A percentile compares a stretch with the other conserved stretches of the same genome.
These are phyloP conservation scores for Apodemus sylvaticus DNA, from an alignment of 2,113 vertebrate genomes.

Conservation along the genomic window DNA sequence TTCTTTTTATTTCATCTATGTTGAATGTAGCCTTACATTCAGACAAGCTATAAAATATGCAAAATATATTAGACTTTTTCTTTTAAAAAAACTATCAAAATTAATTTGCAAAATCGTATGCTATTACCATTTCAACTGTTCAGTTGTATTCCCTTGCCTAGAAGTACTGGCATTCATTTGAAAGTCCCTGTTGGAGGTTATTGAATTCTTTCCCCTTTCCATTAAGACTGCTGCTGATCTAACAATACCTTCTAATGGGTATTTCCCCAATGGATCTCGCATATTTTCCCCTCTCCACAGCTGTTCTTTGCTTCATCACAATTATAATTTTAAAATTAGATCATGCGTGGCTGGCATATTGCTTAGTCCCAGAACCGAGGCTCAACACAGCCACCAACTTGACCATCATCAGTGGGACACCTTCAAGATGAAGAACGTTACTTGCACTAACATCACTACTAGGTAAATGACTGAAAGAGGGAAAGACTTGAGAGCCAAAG, in stretches of 20 bases:
- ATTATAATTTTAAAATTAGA: neutral
- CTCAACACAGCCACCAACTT: neutral
- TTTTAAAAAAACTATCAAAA: neutral
- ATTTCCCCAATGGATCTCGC: neutral
- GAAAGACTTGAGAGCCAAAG: neutral
- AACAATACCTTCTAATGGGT: neutral
- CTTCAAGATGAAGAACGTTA: neutral
- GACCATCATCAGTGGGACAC: neutral
- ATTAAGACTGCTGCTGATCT: neutral
- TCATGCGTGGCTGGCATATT: neutral
- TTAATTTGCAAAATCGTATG: neutral
- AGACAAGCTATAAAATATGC: neutral
- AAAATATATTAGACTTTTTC: neutral
- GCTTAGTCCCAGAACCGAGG: neutral
- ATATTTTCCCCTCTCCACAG: neutral
- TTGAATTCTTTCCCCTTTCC: neutral
- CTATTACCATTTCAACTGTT: neutral
- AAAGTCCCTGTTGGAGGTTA: neutral
- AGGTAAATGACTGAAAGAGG: neutral
- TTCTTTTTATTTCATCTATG: neutral
- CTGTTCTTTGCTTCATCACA: neutral
- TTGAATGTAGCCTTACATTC: neutral
- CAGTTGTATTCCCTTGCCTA: neutral
- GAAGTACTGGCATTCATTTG: neutral
- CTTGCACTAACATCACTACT: neutral